Percentiles rank a stretch among this genome's conserved stretches.
These are phyloP conservation scores for Tapera naevia DNA, from an alignment of 2,797 vertebrate species.

Conservation along the genomic window DNA sequence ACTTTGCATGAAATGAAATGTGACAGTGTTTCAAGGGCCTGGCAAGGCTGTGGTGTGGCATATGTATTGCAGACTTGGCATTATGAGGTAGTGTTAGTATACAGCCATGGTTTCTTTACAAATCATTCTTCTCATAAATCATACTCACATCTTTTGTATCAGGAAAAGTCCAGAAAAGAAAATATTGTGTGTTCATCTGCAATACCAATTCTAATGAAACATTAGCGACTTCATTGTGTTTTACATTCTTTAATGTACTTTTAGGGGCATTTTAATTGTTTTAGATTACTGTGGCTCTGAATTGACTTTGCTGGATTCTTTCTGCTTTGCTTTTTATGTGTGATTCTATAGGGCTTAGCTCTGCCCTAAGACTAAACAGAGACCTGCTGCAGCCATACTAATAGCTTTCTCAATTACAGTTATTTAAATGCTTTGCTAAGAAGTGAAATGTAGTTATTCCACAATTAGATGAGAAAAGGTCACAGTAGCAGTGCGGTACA, in stretches of 20 bases:
- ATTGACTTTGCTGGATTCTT: neutral
- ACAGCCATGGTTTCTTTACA: neutral
- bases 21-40: neutral
- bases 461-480: neutral
- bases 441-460: neutral
- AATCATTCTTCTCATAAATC: neutral
- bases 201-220: neutral
- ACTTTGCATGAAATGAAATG: neutral
- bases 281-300: neutral
- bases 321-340: neutral
- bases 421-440: neutral
- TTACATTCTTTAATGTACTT: neutral
- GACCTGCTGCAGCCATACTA: neutral
- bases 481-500: accelerated
- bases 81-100: neutral
- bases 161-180: neutral
- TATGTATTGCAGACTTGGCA: neutral
- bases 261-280: neutral
- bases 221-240: neutral
- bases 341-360: neutral
- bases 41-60: neutral
- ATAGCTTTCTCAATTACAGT: neutral
- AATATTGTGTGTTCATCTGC: neutral
- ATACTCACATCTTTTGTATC: neutral
- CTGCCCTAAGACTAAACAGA: neutral